Percentiles rank a stretch among this genome's conserved stretches.
phyloP scores from a whole-genome alignment of 2,113 vertebrate genomes.

The Hoplias malabaricus region DNA sequence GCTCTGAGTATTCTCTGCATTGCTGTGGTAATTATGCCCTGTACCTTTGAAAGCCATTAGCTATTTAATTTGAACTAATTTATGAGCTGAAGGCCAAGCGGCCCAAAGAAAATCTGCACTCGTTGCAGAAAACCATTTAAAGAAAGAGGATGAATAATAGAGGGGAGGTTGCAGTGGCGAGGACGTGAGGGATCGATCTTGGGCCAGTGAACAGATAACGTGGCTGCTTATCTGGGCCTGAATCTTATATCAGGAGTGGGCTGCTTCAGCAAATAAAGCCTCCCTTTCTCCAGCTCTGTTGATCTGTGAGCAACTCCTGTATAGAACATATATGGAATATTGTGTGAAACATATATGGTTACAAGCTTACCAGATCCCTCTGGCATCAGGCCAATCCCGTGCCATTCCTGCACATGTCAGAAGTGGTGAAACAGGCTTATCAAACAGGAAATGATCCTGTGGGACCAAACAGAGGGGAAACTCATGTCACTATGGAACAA shows the following conservation, averaged over 20 bases:
- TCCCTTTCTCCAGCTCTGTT: background rate
- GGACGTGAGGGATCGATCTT: constrained; percentile 58
- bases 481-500: background rate
- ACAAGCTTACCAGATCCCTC: constrained; percentile 73
- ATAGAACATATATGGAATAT: background rate
- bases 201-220: constrained; percentile 2
- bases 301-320: too few species aligned
- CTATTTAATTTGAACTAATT: background rate
- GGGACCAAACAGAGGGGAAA: constrained; percentile 15
- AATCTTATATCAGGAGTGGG: constrained; percentile 33
- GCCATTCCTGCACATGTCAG: constrained; percentile 78
- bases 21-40: background rate
- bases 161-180: constrained; percentile 32
- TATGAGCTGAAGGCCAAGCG: background rate
- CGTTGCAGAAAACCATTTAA: constrained; percentile 1
- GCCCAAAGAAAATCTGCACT: background rate
- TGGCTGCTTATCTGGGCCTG: constrained; percentile 46
- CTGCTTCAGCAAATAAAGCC: constrained; percentile 41
- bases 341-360: background rate
- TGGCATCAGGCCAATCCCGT: constrained; percentile 76
- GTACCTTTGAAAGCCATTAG: background rate
- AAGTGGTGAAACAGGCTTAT: constrained; percentile 77
- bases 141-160: constrained; percentile 58
- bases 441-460: constrained; percentile 78
- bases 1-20: background rate